Evolutionary conservation across 2,113 vertebrate species (phyloP).

Genomic region (Bubo blakistoni): DNA sequence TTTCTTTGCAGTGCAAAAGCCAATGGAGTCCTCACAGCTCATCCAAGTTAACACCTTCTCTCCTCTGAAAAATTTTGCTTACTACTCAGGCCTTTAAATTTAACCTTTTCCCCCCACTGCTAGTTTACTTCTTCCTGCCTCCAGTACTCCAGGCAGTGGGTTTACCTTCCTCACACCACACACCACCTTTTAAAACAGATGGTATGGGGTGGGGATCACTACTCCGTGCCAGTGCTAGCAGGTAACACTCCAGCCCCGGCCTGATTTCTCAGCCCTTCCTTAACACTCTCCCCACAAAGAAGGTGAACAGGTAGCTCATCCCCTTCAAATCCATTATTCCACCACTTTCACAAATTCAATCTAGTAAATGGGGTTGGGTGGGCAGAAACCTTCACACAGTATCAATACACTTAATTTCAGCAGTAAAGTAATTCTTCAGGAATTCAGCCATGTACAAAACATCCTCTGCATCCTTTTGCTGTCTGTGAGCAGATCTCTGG

Average conservation of each 20-base stretch:
- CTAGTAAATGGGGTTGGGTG: neutral
- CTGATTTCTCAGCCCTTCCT: neutral
- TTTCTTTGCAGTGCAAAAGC: neutral
- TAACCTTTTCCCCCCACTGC: neutral
- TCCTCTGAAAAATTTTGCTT: neutral
- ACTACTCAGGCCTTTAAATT: neutral
- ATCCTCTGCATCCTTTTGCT: neutral
- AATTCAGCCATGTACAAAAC: neutral
- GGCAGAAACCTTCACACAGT: neutral
- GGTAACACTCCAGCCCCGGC: neutral
- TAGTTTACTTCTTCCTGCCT: neutral
- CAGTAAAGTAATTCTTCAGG: neutral
- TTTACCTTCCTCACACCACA: neutral
- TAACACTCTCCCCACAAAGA: neutral
- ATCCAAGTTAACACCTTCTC: neutral
- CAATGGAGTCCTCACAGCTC: neutral
- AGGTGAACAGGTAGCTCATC: neutral
- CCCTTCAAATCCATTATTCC: neutral
- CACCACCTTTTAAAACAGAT: neutral
- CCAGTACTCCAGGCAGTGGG: neutral
- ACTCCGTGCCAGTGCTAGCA: neutral
- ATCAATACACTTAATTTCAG: neutral
- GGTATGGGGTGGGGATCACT: neutral
- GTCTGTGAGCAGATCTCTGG: neutral
- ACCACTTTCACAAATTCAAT: neutral